A percentile compares a stretch with the other conserved stretches of the same genome.
These are phyloP conservation scores for Ecliptopera silaceata DNA, from an alignment of 2,888 invertebrate species.

Conservation along the genomic window DNA sequence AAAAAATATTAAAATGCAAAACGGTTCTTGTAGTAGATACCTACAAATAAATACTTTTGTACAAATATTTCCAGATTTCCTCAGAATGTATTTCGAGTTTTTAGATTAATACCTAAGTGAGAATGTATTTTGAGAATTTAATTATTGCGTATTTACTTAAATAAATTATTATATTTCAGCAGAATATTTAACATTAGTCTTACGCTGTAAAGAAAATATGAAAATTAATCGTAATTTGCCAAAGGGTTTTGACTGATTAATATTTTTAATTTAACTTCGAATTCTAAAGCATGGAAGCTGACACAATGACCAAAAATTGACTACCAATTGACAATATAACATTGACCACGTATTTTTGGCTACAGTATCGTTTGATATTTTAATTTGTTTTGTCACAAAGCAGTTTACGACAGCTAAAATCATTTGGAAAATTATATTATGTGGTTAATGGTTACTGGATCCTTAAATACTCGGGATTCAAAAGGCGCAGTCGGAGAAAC, in stretches of 20 bases:
- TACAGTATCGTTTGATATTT: too few species aligned
- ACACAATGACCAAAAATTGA: too few species aligned
- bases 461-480: too few species aligned
- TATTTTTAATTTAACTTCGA: background rate
- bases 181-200: constrained; percentile 75
- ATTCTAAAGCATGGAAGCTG: too few species aligned
- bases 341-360: too few species aligned
- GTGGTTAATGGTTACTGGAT: too few species aligned
- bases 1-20: constrained; percentile 1
- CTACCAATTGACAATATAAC: too few species aligned
- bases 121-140: constrained; percentile 66
- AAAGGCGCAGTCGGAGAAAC: too few species aligned
- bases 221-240: constrained; percentile 69
- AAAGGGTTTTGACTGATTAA: constrained; percentile 36
- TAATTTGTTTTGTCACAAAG: too few species aligned
- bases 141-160: constrained; percentile 61
- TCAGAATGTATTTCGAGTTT: constrained; percentile 48
- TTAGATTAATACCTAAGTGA: constrained; percentile 57
- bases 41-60: constrained; percentile 36
- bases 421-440: too few species aligned
- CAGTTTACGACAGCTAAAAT: too few species aligned
- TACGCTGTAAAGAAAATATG: constrained; percentile 67
- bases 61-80: constrained; percentile 28
- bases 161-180: constrained; percentile 56
- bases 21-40: constrained; percentile 13